Evolutionary conservation across 2,113 vertebrate genomes (phyloP).

Genomic region (Eptesicus fuscus): DNA sequence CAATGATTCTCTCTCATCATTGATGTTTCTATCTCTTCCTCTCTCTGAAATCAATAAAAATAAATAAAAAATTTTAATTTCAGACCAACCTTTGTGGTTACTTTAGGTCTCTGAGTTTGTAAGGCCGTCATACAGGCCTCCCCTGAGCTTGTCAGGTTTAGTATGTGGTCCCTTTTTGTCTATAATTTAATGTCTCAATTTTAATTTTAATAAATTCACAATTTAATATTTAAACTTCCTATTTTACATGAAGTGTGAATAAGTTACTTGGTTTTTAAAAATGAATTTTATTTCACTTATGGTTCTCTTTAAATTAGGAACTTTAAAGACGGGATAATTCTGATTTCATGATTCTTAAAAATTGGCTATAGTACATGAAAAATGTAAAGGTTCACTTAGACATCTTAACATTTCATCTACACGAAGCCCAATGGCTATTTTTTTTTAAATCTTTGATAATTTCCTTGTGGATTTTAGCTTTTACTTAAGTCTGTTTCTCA

Average conservation of each 20-base stretch:
- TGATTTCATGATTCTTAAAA: slow-evolving; percentile 8
- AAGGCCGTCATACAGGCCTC: neutral
- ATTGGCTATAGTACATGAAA: neutral
- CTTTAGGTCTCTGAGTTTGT: neutral
- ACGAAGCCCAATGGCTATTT: neutral
- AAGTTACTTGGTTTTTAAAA: neutral
- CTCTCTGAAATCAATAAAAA: too few relatives aligned
- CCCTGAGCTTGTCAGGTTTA: neutral
- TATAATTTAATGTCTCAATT: neutral
- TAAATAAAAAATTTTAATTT: neutral
- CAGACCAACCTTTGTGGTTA: neutral
- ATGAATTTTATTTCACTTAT: neutral
- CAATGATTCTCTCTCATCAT: too few relatives aligned
- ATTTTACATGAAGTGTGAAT: neutral
- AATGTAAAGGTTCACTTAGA: neutral
- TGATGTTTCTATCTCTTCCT: too few relatives aligned
- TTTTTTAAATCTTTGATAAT: neutral
- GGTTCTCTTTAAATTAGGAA: neutral
- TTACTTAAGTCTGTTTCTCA: neutral
- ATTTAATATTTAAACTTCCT: neutral
- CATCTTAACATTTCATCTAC: neutral
- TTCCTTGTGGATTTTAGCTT: neutral
- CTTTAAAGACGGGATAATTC: neutral
- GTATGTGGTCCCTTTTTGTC: neutral
- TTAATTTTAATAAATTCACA: slow-evolving; percentile 20